Base-by-base conservation (phyloP, 53 echinoderm and acorn worm genomes). In the Stichopus horrens region DNA sequence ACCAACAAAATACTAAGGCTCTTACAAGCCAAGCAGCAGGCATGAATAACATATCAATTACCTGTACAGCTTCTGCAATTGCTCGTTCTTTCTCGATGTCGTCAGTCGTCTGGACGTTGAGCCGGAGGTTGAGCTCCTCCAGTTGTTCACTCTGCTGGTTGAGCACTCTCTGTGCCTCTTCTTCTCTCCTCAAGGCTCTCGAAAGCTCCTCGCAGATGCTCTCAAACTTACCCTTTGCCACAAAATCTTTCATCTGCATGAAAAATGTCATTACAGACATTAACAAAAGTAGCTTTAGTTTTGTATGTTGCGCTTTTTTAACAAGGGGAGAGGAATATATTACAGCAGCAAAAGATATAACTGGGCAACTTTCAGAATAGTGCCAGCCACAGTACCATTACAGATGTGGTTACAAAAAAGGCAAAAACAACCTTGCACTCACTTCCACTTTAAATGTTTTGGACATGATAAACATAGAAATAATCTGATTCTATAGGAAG, bases 61-160 rank as follows among this genome's bases (percentile, higher is more conserved):
- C 97, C 97, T 97, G 94, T 67, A 94, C 93, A 67, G 97, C 97
- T 57, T 97, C 95, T 51, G 92, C 91, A 51, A 97, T 97, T 14
- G 95, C 94, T 9, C 93, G 84, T 57, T 97, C 91, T 52, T 92
- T 95, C 88, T 97, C 97, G 79, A 97, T 20, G 76, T 95, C 95
- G 23, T 95, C 95, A 5, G 94, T 92, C 0, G 95, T 94, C 67
- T 95, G 92, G 57, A 94, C 85, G 59, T 97, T 97, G 52, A 97
- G 86, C 73, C 92, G 89, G 76, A 95, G 89, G 58, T 95, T 94
- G 21, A 97, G 68, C 57, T 97, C 95, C 73, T 95, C 95, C 55
- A 97, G 88, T 53, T 95, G 92, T 0, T 73, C 67, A 71, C 94
- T 95, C 88, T 97, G 97, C 53, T 97, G 95, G 53, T 94, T 95